phyloP scores from a whole-genome alignment of 2,888 invertebrate genomes.

The Therioaphis trifolii region DNA sequence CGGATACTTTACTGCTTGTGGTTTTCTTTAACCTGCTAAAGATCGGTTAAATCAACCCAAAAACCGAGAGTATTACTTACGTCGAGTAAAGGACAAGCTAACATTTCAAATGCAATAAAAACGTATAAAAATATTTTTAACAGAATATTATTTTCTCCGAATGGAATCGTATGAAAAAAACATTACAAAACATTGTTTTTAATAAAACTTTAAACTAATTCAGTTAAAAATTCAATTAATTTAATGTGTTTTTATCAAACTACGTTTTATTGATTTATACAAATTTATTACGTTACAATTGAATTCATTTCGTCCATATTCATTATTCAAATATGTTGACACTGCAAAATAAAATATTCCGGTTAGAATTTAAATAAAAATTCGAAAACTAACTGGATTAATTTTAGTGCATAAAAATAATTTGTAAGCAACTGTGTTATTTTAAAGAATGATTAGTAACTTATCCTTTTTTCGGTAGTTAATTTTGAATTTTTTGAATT shows the following conservation, averaged over 20 bases:
- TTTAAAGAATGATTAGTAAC: conserved; percentile 16
- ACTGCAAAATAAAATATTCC: neutral
- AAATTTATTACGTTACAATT: neutral
- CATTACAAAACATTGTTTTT: too few relatives aligned
- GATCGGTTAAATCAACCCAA: too few relatives aligned
- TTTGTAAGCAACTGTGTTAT: neutral
- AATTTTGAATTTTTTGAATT: neutral
- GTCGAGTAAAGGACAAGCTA: too few relatives aligned
- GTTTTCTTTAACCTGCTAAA: too few relatives aligned
- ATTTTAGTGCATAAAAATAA: conserved; percentile 4
- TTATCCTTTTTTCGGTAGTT: neutral
- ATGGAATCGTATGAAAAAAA: too few relatives aligned
- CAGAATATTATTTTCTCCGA: too few relatives aligned
- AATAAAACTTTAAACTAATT: neutral
- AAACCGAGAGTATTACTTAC: too few relatives aligned
- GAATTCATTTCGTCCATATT: neutral
- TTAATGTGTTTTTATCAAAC: neutral
- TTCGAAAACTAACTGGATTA: neutral
- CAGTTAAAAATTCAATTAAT: neutral
- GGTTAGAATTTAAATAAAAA: conserved; percentile 2
- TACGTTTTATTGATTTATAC: neutral
- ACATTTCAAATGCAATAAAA: too few relatives aligned
- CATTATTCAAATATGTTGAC: conserved; percentile 1
- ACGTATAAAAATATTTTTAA: too few relatives aligned
- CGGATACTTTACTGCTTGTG: too few relatives aligned